A percentile compares a stretch with the other conserved stretches of the same genome.
These are phyloP conservation scores for Aegotheles bennettii DNA, from an alignment of 2,113 vertebrate genomes.

Conservation along the genomic window DNA sequence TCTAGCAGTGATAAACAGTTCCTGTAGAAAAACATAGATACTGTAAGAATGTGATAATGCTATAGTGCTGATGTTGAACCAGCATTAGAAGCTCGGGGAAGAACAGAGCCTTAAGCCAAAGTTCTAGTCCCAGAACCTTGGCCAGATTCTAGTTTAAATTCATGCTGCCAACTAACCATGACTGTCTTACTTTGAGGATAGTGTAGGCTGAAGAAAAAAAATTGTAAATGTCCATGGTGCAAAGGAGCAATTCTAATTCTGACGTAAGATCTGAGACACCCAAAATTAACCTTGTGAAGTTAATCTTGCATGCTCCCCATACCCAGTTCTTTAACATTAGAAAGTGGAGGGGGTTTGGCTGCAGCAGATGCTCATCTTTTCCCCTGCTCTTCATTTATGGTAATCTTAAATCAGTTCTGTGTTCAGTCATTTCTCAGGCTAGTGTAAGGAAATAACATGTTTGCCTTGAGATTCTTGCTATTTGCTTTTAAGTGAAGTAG, in stretches of 20 bases:
- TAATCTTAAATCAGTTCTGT: background rate
- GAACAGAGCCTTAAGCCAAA: background rate
- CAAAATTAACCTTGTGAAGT: background rate
- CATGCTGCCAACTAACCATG: background rate
- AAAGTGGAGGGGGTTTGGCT: rapidly evolving
- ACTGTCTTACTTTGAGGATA: background rate
- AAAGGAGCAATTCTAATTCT: background rate
- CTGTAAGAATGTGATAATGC: background rate
- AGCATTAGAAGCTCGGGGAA: background rate
- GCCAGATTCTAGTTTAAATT: background rate
- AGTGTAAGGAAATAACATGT: background rate
- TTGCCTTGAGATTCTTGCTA: background rate
- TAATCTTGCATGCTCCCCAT: background rate
- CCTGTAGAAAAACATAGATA: background rate
- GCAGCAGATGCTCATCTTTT: background rate
- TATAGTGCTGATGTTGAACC: background rate
- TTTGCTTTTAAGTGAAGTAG: background rate
- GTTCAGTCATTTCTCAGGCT: background rate
- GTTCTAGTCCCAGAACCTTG: background rate
- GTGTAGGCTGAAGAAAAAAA: background rate
- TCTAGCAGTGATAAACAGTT: background rate
- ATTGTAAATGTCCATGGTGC: background rate
- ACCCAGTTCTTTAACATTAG: background rate
- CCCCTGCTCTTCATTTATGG: background rate
- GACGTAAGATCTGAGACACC: background rate